Evolutionary conservation across 2,888 invertebrate species (phyloP).

Genomic region (Scrobipalpa atriplicella): DNA sequence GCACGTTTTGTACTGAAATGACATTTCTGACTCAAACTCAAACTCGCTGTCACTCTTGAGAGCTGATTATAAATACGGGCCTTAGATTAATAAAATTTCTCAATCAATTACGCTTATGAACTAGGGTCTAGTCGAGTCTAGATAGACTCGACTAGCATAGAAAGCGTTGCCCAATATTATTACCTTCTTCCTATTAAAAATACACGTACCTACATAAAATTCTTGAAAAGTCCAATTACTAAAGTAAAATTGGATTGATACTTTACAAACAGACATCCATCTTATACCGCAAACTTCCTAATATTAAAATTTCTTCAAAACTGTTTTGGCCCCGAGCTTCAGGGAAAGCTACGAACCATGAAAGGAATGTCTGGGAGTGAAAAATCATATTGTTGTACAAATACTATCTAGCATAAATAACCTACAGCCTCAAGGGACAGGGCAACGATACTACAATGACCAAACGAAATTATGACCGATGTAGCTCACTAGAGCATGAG

Average conservation of each 20-base stretch:
- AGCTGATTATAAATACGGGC: too few species aligned
- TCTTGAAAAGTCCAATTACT: not conserved
- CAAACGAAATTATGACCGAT: conserved; percentile 38
- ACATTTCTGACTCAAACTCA: too few species aligned
- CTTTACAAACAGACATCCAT: not conserved
- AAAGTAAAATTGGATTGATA: not conserved
- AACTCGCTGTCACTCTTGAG: too few species aligned
- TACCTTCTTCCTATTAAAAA: not conserved
- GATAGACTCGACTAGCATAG: not conserved
- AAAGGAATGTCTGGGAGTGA: conserved; percentile 1
- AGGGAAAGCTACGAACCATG: conserved; percentile 1
- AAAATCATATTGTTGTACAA: not conserved
- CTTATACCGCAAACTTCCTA: not conserved
- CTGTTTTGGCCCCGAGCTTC: conserved; percentile 5
- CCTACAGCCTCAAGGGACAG: conserved; percentile 13
- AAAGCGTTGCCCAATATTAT: not conserved
- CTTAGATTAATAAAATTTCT: not conserved
- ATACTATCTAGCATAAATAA: conserved; percentile 7
- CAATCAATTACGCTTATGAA: not conserved
- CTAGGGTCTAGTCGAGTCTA: too few species aligned
- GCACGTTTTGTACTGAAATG: too few species aligned
- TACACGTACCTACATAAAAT: too few species aligned
- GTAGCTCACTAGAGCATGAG: conserved; percentile 66
- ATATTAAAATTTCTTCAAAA: not conserved
- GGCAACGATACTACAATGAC: conserved; percentile 1